Base-by-base conservation (phyloP, 1,140 invertebrate species). In the Eumeta japonica region DNA sequence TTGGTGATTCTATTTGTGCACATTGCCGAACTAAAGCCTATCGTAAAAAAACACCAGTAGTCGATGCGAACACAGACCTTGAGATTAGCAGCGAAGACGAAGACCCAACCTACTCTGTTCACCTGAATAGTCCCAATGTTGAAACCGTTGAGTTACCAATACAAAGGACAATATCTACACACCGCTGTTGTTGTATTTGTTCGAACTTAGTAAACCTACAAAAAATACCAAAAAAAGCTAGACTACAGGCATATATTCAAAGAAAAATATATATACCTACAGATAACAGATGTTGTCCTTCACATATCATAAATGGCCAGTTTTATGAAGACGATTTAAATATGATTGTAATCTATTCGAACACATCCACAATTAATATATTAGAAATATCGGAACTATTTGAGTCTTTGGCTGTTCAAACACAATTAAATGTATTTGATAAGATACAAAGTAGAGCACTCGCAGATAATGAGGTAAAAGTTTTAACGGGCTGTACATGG, bases 71-170 rank as follows among this genome's bases (percentile, higher is more conserved):
- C 12, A 31, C 11, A 31, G 29, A 31, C 29, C 29, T 31, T 13
- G 11, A 31, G 10, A 2, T 31, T 16, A 31, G 29, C 29, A 31
- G 29, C 29, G 29, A 31, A 14, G 29, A 31, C 10, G 29, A 31
- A 31, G 29, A 31, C 29, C 29, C 2, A 14, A 12, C 13, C 10
- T 31, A 10, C 29, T 31, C 29, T 31, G 29, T 31, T 14, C 29
- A 31, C 10, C 29, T 31, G 3, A 31, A 31, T 13, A 13, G n/a
- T n/a, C n/a, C n/a, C n/a, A n/a, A n/a, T n/a, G n/a, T n/a, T n/a
- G n/a, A n/a, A n/a, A n/a, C n/a, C n/a, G 29, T 31, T 14, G 32
- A 30, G 27, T 52, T 31, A 31, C 29, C 29, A 31, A 31, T 14
- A 2, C 29, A 31, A 31, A 31, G 29, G 10, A 31, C 12, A 2